A percentile compares a stretch with the other conserved stretches of the same genome.
phyloP scores from a whole-genome alignment of 2,113 vertebrate genomes.

The Ochotona princeps region DNA sequence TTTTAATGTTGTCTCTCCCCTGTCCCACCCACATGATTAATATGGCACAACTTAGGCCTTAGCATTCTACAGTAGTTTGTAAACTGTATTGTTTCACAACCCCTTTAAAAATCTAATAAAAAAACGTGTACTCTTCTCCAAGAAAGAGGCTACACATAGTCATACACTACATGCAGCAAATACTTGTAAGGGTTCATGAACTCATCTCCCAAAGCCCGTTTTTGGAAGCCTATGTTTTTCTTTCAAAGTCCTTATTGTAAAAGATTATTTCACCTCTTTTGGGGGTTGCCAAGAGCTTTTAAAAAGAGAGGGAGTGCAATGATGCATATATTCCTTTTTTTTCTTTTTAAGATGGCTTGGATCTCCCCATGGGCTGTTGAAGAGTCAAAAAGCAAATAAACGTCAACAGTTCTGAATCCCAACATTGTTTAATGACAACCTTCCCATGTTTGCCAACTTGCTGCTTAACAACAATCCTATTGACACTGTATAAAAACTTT shows the following conservation, averaged over 20 bases:
- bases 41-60: neutral
- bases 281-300: constrained; percentile 63
- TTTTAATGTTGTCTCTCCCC: neutral
- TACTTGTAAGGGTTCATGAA: constrained; percentile 16
- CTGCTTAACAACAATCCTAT: constrained; percentile 71
- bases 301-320: constrained; percentile 16
- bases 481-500: constrained; percentile 80
- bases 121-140: neutral
- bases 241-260: neutral
- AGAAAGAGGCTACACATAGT: neutral
- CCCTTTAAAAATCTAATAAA: constrained; percentile 12
- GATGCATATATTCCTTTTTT: constrained; percentile 62
- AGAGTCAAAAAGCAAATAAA: constrained; percentile 82
- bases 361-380: constrained; percentile 80
- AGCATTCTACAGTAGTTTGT: neutral
- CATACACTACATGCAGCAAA: neutral
- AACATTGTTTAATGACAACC: constrained; percentile 85
- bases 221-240: neutral
- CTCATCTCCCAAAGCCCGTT: neutral
- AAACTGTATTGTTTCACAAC: neutral
- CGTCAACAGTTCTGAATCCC: constrained; percentile 83
- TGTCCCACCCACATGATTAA: neutral
- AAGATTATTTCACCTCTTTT: constrained; percentile 43
- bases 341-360: constrained; percentile 65
- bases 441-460: constrained; percentile 80